Percentiles rank a stretch among this genome's conserved stretches.
Evolutionary conservation across 2,888 invertebrate species (phyloP).

Genomic region (Cerastoderma edule): DNA sequence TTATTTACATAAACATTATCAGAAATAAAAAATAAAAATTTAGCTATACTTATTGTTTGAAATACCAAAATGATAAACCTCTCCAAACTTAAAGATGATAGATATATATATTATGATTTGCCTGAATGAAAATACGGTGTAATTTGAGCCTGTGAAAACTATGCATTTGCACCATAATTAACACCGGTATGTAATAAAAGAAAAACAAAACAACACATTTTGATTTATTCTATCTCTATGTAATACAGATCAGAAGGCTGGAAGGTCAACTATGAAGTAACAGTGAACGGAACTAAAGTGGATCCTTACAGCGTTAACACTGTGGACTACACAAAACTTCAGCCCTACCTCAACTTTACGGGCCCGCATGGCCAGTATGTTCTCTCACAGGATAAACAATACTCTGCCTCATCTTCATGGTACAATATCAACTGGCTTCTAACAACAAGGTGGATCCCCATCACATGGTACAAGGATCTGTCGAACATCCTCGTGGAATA

Average conservation of each 20-base stretch:
- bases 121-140: no score
- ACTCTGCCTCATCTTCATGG: slow-evolving; percentile 34
- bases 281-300: slow-evolving; percentile 41
- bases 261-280: slow-evolving; percentile 40
- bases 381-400: slow-evolving; percentile 13
- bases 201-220: no score
- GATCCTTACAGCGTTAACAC: slow-evolving; percentile 33
- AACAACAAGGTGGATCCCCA: slow-evolving; percentile 59
- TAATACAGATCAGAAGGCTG: slow-evolving; percentile 31
- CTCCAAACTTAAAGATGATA: no score
- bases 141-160: no score
- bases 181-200: no score
- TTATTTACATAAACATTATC: no score
- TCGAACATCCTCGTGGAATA: slow-evolving; percentile 10
- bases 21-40: no score
- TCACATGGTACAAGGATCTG: slow-evolving; percentile 40
- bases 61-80: no score
- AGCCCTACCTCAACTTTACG: slow-evolving; percentile 37
- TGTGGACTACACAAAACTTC: slow-evolving; percentile 39
- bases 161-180: no score
- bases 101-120: no score
- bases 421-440: slow-evolving; percentile 54
- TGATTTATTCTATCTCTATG: no score
- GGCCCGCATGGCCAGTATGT: slow-evolving; percentile 38
- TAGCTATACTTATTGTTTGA: no score